Base-by-base conservation (phyloP, 2,797 vertebrate species). In the Enoplosus armatus region DNA sequence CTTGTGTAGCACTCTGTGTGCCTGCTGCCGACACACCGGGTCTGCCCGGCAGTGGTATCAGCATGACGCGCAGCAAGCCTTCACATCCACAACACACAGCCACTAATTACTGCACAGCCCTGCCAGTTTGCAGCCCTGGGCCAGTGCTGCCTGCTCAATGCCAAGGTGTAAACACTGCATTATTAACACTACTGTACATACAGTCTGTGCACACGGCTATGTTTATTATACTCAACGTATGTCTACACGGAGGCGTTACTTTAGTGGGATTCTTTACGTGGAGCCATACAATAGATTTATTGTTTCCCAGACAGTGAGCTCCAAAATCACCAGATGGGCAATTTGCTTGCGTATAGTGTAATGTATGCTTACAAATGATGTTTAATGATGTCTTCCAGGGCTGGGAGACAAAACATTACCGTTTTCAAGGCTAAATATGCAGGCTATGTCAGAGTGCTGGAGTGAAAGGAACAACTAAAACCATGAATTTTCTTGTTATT, bases 81-180 rank as follows among this genome's bases (percentile, higher is more conserved):
- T 84, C 87, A 80, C 86, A 84, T 77, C 83, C 77, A 79, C 80
- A 33, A 82, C 85, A 84, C 83, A 59, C 83, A 80, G 70, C 82
- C 80, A 63, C 89, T 93, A 93, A 93, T 94, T 92, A 91, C 86
- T 35, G 88, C 87, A 74, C 86, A 84, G 79, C 86, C 78, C 88
- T 88, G 87, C 83, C 88, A 88, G 89, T 87, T 83, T 63, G 80
- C 77, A 89, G 88, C 90, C 88, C 73, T 62, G 85, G 86, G 91
- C 88, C 85, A 75, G 77, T 11, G 6, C 73, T 12, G 87, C 74
- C 79, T 88, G 82, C 73, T 90, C 86, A 41, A 82, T 83, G 86
- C 91, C 92, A 75, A 88, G 91, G 90, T 90, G 91, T 92, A 92
- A 93, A 92, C 91, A 91, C 90, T 92, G 90, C 90, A 91, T 93